Evolutionary conservation across 2,797 vertebrate species (phyloP).

Genomic region (Petrocephalus schoutedeni): DNA sequence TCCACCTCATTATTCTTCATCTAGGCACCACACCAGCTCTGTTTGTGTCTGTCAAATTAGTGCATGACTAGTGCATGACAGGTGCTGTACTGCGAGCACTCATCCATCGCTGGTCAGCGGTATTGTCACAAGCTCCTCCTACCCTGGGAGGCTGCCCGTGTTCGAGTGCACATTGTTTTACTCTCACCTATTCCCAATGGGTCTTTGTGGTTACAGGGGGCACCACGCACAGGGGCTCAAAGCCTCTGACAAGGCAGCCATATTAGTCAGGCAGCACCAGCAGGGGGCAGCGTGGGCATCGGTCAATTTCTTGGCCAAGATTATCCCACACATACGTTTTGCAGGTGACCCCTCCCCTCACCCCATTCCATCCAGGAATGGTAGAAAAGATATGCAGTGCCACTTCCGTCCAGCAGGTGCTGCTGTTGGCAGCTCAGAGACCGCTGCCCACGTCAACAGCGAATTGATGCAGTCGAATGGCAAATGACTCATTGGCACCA

Average conservation of each 20-base stretch:
- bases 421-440: not conserved
- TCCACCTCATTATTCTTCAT: not conserved
- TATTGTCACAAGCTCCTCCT: not conserved
- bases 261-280: not conserved
- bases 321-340: not conserved
- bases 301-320: not conserved
- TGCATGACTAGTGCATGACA: not conserved
- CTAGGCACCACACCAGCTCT: not conserved
- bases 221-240: not conserved
- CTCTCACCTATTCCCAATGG: not conserved
- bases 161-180: not conserved
- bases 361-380: not conserved
- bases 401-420: not conserved
- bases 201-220: not conserved
- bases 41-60: not conserved
- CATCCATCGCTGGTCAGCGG: not conserved
- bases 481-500: constrained; percentile 17
- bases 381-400: not conserved
- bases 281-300: not conserved
- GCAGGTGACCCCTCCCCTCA: not conserved
- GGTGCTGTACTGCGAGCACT: not conserved
- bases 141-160: not conserved
- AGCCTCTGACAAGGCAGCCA: not conserved
- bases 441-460: not conserved
- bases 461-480: not conserved